phyloP scores from a whole-genome alignment of 2,113 vertebrate genomes.

The Phasianus colchicus region DNA sequence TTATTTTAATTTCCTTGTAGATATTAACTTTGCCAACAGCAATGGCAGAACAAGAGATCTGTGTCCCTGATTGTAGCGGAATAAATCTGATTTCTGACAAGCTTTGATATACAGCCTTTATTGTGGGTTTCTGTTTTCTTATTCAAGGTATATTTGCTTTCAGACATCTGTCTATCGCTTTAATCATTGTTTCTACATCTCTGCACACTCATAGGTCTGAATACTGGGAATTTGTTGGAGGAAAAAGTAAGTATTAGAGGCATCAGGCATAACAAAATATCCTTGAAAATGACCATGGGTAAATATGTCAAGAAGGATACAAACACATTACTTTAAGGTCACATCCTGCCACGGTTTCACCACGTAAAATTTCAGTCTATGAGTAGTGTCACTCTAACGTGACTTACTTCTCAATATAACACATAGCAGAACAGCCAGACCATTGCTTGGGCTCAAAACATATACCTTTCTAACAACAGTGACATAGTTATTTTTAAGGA shows the following conservation, averaged over 20 bases:
- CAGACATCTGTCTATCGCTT: neutral
- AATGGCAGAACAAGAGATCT: neutral
- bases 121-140: neutral
- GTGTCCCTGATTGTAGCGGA: neutral
- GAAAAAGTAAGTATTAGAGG: neutral
- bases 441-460: neutral
- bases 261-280: neutral
- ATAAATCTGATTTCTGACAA: slow-evolving; percentile 2
- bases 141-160: neutral
- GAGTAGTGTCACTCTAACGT: neutral
- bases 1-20: slow-evolving; percentile 9
- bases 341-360: neutral
- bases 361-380: neutral
- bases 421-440: neutral
- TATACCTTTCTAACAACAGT: neutral
- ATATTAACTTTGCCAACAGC: neutral
- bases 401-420: neutral
- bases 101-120: neutral
- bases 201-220: neutral
- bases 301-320: neutral
- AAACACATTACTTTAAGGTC: neutral
- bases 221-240: neutral
- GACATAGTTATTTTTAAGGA: neutral
- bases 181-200: neutral
- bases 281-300: neutral